A percentile compares a stretch with the other conserved stretches of the same genome.
phyloP scores from a whole-genome alignment of 1,140 invertebrate genomes.

The Steinernema feltiae region DNA sequence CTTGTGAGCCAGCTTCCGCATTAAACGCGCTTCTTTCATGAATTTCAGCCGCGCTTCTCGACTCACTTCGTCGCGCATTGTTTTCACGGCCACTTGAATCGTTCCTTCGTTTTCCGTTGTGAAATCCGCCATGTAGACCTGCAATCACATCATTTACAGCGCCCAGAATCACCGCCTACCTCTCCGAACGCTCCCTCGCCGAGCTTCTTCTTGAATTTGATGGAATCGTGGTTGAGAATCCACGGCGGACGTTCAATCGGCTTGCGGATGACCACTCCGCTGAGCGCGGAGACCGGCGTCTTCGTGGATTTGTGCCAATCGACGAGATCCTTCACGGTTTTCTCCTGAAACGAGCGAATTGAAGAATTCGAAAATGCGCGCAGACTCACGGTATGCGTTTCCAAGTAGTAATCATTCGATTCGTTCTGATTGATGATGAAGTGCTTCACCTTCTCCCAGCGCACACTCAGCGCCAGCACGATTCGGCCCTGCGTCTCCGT shows the following conservation, averaged over 20 bases:
- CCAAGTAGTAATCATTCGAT: no score
- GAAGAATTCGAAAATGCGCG: not conserved
- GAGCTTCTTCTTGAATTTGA: not conserved
- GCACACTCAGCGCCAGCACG: no score
- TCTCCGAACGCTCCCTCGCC: not conserved
- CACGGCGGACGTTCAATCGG: not conserved
- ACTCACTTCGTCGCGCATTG: constrained; percentile 40
- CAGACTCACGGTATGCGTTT: no score
- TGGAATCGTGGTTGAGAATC: not conserved
- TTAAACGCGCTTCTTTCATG: constrained; percentile 44
- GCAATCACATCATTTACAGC: not conserved
- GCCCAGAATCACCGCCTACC: not conserved
- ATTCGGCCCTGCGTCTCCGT: no score
- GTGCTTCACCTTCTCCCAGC: no score
- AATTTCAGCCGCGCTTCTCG: constrained; percentile 35
- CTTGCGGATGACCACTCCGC: not conserved
- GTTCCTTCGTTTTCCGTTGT: constrained; percentile 16
- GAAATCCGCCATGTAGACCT: constrained; percentile 36
- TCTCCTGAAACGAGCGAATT: constrained; percentile 4
- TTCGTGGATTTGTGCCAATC: not conserved
- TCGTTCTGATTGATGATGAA: no score
- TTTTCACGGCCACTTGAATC: constrained; percentile 41
- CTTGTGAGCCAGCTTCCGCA: constrained; percentile 36
- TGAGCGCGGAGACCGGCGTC: not conserved
- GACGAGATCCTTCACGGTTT: not conserved